Conservation (phyloP, 2,113 vertebrate species). For the Bolborhynchus lineola region DNA sequence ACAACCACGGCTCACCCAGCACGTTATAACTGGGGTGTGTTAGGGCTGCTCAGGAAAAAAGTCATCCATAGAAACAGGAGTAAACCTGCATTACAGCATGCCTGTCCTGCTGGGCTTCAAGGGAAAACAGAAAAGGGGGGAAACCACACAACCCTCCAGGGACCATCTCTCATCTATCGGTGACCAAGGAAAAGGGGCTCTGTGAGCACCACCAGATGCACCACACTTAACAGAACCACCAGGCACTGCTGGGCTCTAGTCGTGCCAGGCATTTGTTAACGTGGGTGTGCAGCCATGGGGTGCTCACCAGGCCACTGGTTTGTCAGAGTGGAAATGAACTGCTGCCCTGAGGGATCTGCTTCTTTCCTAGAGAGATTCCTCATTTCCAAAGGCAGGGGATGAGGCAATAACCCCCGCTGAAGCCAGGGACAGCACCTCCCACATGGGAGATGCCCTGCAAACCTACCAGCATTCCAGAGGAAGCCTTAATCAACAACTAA, state of each 20-base stretch:
- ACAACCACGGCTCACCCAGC: not conserved
- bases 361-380: not conserved
- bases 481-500: not conserved
- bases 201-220: not conserved
- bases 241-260: not conserved
- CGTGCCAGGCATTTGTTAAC: not conserved
- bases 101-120: not conserved
- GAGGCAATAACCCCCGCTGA: accelerated
- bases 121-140: accelerated
- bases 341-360: too few relatives aligned
- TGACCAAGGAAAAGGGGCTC: not conserved
- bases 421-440: not conserved
- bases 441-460: accelerated
- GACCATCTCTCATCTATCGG: not conserved
- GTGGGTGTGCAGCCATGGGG: not conserved
- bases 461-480: not conserved
- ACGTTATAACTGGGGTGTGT: not conserved
- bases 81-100: not conserved
- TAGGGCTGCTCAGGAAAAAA: not conserved
- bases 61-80: not conserved
- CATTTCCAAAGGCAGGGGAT: not conserved
- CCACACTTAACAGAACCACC: not conserved
- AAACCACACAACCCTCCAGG: accelerated
- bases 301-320: not conserved
- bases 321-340: not conserved